Evolutionary conservation across 2,888 invertebrate genomes (phyloP).

Genomic region (Branchipolynoe longqiensis): DNA sequence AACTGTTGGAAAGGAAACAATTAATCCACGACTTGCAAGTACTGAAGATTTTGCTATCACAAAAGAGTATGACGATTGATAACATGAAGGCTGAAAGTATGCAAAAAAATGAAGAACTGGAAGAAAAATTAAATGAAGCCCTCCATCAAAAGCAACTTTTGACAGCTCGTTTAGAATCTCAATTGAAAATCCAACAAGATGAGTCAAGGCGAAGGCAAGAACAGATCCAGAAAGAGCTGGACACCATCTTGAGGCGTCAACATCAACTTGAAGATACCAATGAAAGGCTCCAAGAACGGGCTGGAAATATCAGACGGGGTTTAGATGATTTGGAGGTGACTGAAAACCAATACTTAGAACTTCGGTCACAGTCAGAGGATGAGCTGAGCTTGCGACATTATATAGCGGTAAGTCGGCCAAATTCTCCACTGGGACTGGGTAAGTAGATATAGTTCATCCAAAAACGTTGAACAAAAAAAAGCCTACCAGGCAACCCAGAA

Average conservation of each 20-base stretch:
- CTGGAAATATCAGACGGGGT: constrained; percentile 77
- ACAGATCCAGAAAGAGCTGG: constrained; percentile 76
- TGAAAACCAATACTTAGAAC: constrained; percentile 78
- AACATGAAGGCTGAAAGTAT: constrained; percentile 80
- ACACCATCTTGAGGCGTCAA: constrained; percentile 78
- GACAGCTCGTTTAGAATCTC: constrained; percentile 77
- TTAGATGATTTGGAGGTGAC: constrained; percentile 76
- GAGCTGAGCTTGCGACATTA: constrained; percentile 79
- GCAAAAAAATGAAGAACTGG: constrained; percentile 79
- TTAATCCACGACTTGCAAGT: constrained; percentile 81
- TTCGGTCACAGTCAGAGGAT: constrained; percentile 74
- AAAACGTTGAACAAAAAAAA: too few relatives aligned
- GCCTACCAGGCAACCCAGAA: too few relatives aligned
- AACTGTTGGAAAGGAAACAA: constrained; percentile 80
- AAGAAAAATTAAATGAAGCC: constrained; percentile 80
- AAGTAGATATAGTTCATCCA: background rate
- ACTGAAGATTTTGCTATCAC: constrained; percentile 81
- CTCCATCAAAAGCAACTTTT: constrained; percentile 81
- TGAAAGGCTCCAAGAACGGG: constrained; percentile 78
- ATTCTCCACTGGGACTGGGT: background rate
- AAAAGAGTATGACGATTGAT: constrained; percentile 80
- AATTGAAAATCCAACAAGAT: constrained; percentile 78
- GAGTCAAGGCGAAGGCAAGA: constrained; percentile 77
- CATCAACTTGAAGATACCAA: constrained; percentile 80
- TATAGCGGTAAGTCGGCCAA: constrained; percentile 76